Base-by-base conservation (phyloP, 92 coral and sea anemone species). In the Heliopora coerulea region DNA sequence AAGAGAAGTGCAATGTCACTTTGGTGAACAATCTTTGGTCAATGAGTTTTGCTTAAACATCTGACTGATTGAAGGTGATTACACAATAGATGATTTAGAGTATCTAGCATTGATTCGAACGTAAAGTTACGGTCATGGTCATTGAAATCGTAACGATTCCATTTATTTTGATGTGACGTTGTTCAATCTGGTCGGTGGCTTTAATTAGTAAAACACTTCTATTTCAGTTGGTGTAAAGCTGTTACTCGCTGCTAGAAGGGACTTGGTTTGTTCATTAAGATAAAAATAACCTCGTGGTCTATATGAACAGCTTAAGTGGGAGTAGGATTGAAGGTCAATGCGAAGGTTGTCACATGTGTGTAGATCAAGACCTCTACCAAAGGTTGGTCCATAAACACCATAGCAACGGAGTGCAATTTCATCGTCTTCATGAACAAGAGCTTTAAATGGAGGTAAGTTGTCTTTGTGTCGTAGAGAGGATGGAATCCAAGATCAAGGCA, bases 381-480 rank as follows among this genome's bases (percentile, higher is more conserved):
- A 61, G 21, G 26, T 12, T 61, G 67, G 44, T 61, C 67, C 67
- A 61, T 29, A 15, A 61, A 7, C 9, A 61, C 24, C n/a, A 61
- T 32, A 1, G 32, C 67, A 32, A 12, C 3, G 13, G 44, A 61
- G 30, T 29, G 67, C 67, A 13, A 30, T n/a, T 30, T 41, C 46
- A 24, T 24, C 32, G 37, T n/a, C 8, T 3, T 41, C 24, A 24
- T 34, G 9, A 1, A 61, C 21, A 27, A 46, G 25, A 34, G 44
- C 20, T 61, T 30, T 61, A 31, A 61, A 61, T 2, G 67, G 67
- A 31, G 37, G 67, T 27, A 61, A 1, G 67, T 61, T 61, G 67
- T 34, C 24, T 32, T 35, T 35, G 67, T 61, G 30, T 15, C 67
- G 46, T 24, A 61, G 42, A 18, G 67, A 61, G 18, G 32, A 61